A percentile compares a stretch with the other conserved stretches of the same genome.
Conservation (phyloP, 1,140 invertebrate species). For the Meteorus sp. region DNA sequence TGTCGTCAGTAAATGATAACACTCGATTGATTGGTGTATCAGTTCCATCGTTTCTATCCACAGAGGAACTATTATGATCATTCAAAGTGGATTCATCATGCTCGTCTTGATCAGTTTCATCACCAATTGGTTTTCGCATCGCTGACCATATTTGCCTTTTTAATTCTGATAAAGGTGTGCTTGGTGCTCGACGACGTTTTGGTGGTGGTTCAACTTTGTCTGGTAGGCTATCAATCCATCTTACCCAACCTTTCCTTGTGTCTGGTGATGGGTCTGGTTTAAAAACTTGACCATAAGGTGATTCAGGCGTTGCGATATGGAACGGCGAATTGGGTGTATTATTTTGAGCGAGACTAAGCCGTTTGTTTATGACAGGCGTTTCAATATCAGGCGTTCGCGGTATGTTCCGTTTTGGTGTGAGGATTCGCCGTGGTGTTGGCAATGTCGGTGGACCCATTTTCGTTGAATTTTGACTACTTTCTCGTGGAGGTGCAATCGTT, state of each 20-base stretch:
- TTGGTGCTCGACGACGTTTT: constrained; percentile 47
- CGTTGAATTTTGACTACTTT: background rate
- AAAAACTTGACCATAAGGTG: constrained; percentile 60
- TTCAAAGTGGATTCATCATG: too few relatives aligned
- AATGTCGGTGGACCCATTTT: constrained; percentile 11
- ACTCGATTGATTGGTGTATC: constrained; percentile 37
- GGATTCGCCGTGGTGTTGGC: constrained; percentile 15
- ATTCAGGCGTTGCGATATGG: constrained; percentile 60
- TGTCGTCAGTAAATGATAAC: constrained; percentile 35
- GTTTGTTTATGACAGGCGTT: constrained; percentile 49
- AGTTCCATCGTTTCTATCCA: too few relatives aligned
- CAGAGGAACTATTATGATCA: background rate
- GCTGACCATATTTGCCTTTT: constrained; percentile 52
- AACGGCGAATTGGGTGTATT: constrained; percentile 44
- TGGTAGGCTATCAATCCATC: constrained; percentile 57
- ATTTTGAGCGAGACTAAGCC: constrained; percentile 37
- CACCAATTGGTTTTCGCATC: constrained; percentile 1
- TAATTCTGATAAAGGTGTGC: constrained; percentile 61
- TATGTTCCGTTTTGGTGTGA: constrained; percentile 38
- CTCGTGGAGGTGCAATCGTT: constrained; percentile 40
- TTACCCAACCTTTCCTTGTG: constrained; percentile 58
- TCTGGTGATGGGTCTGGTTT: constrained; percentile 58
- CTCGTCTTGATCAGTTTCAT: background rate
- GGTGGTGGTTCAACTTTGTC: constrained; percentile 49
- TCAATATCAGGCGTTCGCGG: constrained; percentile 28